Percentiles rank a stretch among this genome's conserved stretches.
Evolutionary conservation across 2,888 invertebrate genomes (phyloP).

Genomic region (Ichneumoninae sp.): DNA sequence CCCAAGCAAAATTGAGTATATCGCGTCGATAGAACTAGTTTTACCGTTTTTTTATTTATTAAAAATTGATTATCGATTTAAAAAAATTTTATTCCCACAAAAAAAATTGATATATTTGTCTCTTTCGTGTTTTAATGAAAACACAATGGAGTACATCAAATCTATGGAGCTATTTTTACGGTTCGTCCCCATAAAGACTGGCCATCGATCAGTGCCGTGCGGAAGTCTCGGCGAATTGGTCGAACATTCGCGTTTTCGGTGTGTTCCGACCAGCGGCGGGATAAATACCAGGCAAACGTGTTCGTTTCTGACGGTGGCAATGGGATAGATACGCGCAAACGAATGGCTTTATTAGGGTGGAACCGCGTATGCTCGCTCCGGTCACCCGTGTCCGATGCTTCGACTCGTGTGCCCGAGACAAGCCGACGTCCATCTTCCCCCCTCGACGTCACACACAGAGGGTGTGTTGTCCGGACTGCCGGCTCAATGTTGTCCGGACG

Average conservation of each 20-base stretch:
- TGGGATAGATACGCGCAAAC: conserved; percentile 45
- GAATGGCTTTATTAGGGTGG: conserved; percentile 66
- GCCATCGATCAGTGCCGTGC: background rate
- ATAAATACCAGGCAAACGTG: conserved; percentile 33
- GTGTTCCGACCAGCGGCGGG: conserved; percentile 11
- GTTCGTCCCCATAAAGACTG: background rate
- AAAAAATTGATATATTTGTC: no score
- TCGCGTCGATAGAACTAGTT: no score
- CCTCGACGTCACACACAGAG: conserved; percentile 66
- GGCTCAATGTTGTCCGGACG: conserved; percentile 47
- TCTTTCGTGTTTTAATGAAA: no score
- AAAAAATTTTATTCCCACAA: no score
- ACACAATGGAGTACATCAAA: no score
- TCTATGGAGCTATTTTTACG: background rate
- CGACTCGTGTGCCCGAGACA: conserved; percentile 56
- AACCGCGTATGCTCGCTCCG: conserved; percentile 38
- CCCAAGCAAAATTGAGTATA: no score
- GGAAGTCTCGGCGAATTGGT: conserved; percentile 1
- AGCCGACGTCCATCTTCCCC: conserved; percentile 62
- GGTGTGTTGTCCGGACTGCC: conserved; percentile 63
- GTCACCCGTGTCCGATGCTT: conserved; percentile 39
- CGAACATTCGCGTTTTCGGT: conserved; percentile 20
- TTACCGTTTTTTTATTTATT: no score
- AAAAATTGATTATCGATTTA: no score
- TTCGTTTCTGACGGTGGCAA: conserved; percentile 32